A percentile compares a stretch with the other conserved stretches of the same genome.
These are phyloP conservation scores for Mamestra brassicae DNA, from an alignment of 2,888 invertebrate species.

Conservation along the genomic window DNA sequence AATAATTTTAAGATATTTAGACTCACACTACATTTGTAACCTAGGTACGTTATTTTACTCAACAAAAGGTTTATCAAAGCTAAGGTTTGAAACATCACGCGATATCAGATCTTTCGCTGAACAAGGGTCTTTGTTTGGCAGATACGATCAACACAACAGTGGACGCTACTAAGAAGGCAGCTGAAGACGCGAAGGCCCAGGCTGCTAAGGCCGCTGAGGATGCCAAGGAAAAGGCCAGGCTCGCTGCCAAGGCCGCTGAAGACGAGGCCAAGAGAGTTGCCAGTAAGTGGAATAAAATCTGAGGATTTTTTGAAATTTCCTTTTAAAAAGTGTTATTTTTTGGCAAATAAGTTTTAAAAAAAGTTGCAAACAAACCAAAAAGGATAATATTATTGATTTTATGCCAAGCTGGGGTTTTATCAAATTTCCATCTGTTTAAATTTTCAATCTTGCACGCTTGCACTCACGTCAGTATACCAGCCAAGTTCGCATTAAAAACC, in stretches of 20 bases:
- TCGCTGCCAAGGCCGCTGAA: slow-evolving; percentile 82
- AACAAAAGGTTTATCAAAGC: slow-evolving; percentile 41
- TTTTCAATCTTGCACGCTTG: neutral
- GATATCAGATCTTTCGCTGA: slow-evolving; percentile 15
- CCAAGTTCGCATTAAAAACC: neutral
- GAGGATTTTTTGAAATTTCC: neutral
- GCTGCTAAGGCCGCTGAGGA: slow-evolving; percentile 83
- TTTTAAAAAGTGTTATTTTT: neutral
- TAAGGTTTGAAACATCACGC: slow-evolving; percentile 27
- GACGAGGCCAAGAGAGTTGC: slow-evolving; percentile 85
- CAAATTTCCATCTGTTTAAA: neutral
- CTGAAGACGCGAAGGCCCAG: slow-evolving; percentile 80
- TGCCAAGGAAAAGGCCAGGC: slow-evolving; percentile 85
- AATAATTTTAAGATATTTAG: neutral
- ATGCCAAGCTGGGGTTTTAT: neutral
- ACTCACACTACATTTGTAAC: neutral
- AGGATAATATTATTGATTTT: too few relatives aligned
- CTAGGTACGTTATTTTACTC: slow-evolving; percentile 1
- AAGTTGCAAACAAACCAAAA: too few relatives aligned
- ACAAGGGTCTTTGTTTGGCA: slow-evolving; percentile 64
- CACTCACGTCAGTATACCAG: neutral
- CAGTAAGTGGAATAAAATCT: slow-evolving; percentile 74
- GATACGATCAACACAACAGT: slow-evolving; percentile 86
- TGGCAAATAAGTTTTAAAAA: too few relatives aligned
- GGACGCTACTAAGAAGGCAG: slow-evolving; percentile 86